A percentile compares a stretch with the other conserved stretches of the same genome.
Conservation (phyloP, 1,140 invertebrate genomes). For the Holotrichia oblita region DNA sequence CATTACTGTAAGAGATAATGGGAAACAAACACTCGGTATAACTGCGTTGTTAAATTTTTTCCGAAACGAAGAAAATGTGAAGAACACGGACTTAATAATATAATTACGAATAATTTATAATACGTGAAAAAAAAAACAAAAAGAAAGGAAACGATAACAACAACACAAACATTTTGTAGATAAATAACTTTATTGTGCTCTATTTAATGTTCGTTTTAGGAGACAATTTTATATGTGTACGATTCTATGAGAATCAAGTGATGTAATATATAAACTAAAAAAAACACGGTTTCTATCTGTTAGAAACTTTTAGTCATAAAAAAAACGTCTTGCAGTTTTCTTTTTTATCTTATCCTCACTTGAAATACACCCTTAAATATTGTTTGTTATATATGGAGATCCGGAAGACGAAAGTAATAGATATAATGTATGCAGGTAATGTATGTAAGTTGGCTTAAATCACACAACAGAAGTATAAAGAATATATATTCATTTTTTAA, state of each 20-base stretch:
- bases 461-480: no score
- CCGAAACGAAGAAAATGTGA: neutral
- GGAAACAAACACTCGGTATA: neutral
- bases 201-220: conserved; percentile 61
- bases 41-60: neutral
- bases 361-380: no score
- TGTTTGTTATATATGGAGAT: no score
- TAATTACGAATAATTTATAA: neutral
- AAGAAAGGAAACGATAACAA: neutral
- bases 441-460: no score
- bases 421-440: no score
- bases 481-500: neutral
- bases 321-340: conserved; percentile 6
- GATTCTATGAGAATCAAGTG: conserved; percentile 61
- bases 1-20: no score
- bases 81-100: neutral
- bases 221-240: conserved; percentile 63
- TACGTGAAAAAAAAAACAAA: neutral
- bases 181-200: conserved; percentile 58
- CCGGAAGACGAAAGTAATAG: no score
- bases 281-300: conserved; percentile 60
- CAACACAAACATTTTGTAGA: conserved; percentile 53
- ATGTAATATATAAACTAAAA: conserved; percentile 59
- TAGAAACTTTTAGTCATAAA: conserved; percentile 61
- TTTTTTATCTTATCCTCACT: no score